Percentiles rank a stretch among this genome's conserved stretches.
Evolutionary conservation across 2,113 vertebrate species (phyloP).

Genomic region (Hypanus sabinus): DNA sequence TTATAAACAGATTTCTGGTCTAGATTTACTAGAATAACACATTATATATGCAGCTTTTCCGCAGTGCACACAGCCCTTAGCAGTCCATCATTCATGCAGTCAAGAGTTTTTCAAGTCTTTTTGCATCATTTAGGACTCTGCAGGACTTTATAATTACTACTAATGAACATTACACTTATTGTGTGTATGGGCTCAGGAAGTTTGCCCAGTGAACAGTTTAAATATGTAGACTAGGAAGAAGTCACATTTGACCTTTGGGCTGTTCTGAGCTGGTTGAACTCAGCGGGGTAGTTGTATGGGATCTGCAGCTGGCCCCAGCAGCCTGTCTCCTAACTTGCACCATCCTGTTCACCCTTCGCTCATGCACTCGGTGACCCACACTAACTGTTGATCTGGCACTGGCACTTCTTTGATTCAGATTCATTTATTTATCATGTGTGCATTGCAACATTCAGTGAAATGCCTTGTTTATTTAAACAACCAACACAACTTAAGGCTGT

Average conservation of each 20-base stretch:
- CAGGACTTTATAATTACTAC: not conserved
- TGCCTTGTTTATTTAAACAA: no score
- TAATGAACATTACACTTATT: not conserved
- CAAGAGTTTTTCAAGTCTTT: not conserved
- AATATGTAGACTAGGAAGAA: not conserved
- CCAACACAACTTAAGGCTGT: no score
- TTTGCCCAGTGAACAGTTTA: not conserved
- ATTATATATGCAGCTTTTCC: not conserved
- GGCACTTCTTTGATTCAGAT: not conserved
- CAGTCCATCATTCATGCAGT: not conserved
- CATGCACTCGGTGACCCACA: not conserved
- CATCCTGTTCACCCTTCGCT: not conserved
- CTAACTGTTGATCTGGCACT: not conserved
- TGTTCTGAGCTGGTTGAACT: not conserved
- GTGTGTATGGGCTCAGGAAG: not conserved
- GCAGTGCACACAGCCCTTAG: not conserved
- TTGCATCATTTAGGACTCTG: not conserved
- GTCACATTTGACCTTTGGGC: not conserved
- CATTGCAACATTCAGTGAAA: no score
- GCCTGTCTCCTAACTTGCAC: not conserved
- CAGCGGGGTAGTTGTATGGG: not conserved
- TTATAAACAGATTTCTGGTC: not conserved
- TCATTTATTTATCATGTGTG: no score
- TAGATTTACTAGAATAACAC: conserved; percentile 14
- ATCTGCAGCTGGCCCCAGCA: not conserved